Evolutionary conservation across 92 coral and sea anemone genomes (phyloP), one percentile per base, ranked within the genome.

Genomic region (Siderastrea siderea): DNA sequence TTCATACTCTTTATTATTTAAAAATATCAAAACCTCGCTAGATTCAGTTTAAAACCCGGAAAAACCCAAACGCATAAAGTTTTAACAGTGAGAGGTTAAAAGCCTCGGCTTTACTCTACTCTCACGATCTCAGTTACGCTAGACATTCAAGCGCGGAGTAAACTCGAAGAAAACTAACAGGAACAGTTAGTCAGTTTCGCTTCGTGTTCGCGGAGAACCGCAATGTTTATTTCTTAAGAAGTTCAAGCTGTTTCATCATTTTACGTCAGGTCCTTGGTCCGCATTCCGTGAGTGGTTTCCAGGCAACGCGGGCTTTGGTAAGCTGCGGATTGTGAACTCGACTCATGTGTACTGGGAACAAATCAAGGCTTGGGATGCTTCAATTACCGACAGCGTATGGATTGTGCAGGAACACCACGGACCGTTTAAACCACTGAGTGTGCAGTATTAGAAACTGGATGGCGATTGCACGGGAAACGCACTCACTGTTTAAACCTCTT

Each of bases 281-380:
- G 97, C 97, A 17, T 94, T 86, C 86, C 90, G 97, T 11, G 88
- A 90, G 73, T 94, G 97, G 97, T 63, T 94, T 1, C 97, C 95
- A 50, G 97, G 97, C 45, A 89, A 85, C 49, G 93, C 93, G 38
- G 97, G 97, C 1, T 94, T 72, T 71, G 97, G 95, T 63, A 86
- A 91, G 60, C 84, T 94, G 49, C 71, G 83, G 71, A 90, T 94
- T 19, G 93, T 79, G 74, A 94, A 94, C 89, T 87, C 90, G 13
- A 94, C 95, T 5, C 97, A 94, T 73, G 60, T 94, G 17, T 89
- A 75, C 85, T 94, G 97, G 97, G 93, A 92, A 70, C 97, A 94
- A 89, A 91, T 93, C 53, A 81, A 86, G 69, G 85, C 95, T 17
- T 92, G 89, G 72, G 92, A 91, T 50, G 95, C 86, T 9, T 88